Evolutionary conservation across 2,888 invertebrate genomes (phyloP), one percentile per base, ranked within the genome.

Genomic region (Cephus pygmeus): DNA sequence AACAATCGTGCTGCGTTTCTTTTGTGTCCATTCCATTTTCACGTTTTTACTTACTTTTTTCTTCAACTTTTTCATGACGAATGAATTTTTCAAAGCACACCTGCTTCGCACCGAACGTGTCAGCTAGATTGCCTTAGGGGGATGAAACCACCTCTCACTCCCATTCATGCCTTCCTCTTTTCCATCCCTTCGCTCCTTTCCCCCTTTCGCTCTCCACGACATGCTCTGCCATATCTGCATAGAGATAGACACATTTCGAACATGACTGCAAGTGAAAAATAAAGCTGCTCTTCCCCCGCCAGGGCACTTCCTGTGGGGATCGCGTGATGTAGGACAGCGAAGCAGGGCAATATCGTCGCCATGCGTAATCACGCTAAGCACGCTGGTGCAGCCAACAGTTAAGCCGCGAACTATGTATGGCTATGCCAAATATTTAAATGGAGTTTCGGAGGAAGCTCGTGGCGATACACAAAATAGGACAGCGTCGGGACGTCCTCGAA

Each of bases 401-500:
- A 56, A 23, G 9, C 56, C 23, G 23, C 23, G 23, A 56, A 56
- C 23, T 56, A 9, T 23, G 56, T 6, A 23, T 6, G 56, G 56
- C 23, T 56, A 56, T 56, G 56, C 56, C 56, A 56, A 56, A 56
- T 56, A 56, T 56, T 56, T 56, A 33, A 71, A 71, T 71, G 71
- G 23, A 71, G 34, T 71, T 71, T 34, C 71, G 33, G 12, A 34
- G 71, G 12, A 71, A 34, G 12, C 71, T 31, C 31, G 34, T 34
- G 71, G 31, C 23, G 71, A 71, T 71, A 71, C 71, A 23, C 12
- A 34, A 71, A 71, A 31, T 71, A 31, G 71, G 71, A 4, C 71
- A 71, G 71, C 71, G 71, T 34, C 71, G 71, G 33, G 71, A 71
- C 71, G 71, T 34, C 71, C 31, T 23, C 31, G 71, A 71, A 71